Base-by-base conservation (phyloP, 2,113 vertebrate genomes). In the Phyllostomus hastatus region DNA sequence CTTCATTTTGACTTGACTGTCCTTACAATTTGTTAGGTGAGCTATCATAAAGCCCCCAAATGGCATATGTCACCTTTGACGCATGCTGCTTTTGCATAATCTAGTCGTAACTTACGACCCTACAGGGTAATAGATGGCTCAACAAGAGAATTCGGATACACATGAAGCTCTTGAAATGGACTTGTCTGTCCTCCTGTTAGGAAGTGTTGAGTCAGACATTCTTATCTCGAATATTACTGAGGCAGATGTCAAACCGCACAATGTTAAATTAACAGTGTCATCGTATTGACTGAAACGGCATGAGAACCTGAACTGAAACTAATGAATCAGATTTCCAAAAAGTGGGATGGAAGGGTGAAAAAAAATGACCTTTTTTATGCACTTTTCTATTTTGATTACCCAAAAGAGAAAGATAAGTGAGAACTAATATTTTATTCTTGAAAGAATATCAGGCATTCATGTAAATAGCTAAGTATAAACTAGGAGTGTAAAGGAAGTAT, bases 1-100 rank as follows among this genome's bases (percentile, higher is more conserved):
- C 7, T 16, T 93, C 64, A 28, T 94, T 98, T 98, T 79, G 46
- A 70, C 61, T 73, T 78, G n/a, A 86, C 41, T 43, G 31, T 50
- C 54, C 76, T 97, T 94, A 90, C 61, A 90, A 0, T 95, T 78
- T 93, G 41, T 78, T 83, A 95, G 15, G 52, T 70, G 54, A 75
- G 3, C 41, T 90, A 35, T n/a, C 94, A 92, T 75, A 88, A 91
- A 94, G 26, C 20, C n/a, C 66, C 38, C 2, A 91, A 92, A 89
- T 95, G 9, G 0, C 22, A 12, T 0, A 6, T 64, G 54, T 59
- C 64, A 69, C 64, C 70, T 97, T 90, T 41, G 8, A 73, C 26
- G 5, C 19, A 26, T 6, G 9, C 54, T 80, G 1, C 5, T 92
- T 97, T 97, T 83, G 50, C 15, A 78, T 96, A 41, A 91, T 95